Evolutionary conservation across 2,888 invertebrate species (phyloP).

Genomic region (Tetranychus truncatus): DNA sequence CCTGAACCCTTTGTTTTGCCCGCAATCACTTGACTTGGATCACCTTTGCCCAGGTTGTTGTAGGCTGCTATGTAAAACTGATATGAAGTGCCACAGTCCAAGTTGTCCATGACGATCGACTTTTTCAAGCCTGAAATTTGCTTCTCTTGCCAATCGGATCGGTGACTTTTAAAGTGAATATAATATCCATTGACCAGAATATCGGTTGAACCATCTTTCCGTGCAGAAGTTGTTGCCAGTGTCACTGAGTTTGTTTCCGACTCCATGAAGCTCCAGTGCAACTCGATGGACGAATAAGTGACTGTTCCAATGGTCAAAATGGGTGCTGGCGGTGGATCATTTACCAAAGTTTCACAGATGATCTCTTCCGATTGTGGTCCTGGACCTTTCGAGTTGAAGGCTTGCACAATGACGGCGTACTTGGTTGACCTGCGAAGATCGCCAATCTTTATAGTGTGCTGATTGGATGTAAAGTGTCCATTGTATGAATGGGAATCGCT

Average conservation of each 20-base stretch:
- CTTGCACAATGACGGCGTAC: slow-evolving; percentile 26
- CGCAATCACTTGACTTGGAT: slow-evolving; percentile 31
- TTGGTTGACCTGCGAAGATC: slow-evolving; percentile 25
- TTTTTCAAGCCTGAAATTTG: slow-evolving; percentile 22
- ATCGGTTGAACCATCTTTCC: neutral
- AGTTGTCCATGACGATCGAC: slow-evolving; percentile 11
- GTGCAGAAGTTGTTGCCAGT: neutral
- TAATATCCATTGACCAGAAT: slow-evolving; percentile 19
- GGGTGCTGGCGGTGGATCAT: slow-evolving; percentile 23
- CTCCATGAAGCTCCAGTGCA: slow-evolving; percentile 17
- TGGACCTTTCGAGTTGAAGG: slow-evolving; percentile 26
- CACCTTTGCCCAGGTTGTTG: slow-evolving; percentile 33
- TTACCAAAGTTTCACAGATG: slow-evolving; percentile 25
- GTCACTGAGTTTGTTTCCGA: neutral
- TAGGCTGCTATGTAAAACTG: slow-evolving; percentile 32
- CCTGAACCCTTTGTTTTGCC: slow-evolving; percentile 34
- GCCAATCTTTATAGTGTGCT: slow-evolving; percentile 15
- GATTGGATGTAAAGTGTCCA: too few species aligned
- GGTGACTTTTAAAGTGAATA: slow-evolving; percentile 18
- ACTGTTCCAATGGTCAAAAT: slow-evolving; percentile 14
- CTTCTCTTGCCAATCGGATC: slow-evolving; percentile 24
- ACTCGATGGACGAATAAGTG: slow-evolving; percentile 16
- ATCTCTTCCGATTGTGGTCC: slow-evolving; percentile 27
- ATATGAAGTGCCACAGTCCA: slow-evolving; percentile 20
- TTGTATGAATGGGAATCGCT: neutral